These are phyloP conservation scores for Lasioglossum morio DNA, from an alignment of 2,888 invertebrate genomes.

Conservation along the genomic window DNA sequence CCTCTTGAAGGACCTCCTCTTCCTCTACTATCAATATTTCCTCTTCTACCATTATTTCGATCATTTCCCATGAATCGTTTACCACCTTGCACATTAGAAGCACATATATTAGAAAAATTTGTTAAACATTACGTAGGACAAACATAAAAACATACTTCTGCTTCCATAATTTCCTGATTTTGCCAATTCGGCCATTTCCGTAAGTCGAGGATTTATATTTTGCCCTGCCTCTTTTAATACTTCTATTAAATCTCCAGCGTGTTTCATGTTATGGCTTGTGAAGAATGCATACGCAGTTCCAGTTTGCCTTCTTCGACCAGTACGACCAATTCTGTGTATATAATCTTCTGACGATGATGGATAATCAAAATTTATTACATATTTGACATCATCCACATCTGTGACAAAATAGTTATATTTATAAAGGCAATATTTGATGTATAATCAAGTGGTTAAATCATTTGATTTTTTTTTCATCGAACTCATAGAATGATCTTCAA, in stretches of 20 bases:
- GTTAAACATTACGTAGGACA: neutral
- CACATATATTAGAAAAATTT: neutral
- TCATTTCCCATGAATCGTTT: constrained; percentile 73
- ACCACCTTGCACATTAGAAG: constrained; percentile 63
- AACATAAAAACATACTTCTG: constrained; percentile 72
- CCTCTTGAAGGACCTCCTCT: constrained; percentile 69
- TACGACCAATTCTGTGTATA: constrained; percentile 97
- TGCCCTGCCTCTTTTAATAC: constrained; percentile 95
- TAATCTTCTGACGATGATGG: constrained; percentile 98
- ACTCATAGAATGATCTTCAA: constrained; percentile 59
- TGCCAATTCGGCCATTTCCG: constrained; percentile 88
- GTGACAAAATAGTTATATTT: constrained; percentile 73
- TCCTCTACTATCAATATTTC: constrained; percentile 66
- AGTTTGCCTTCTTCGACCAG: constrained; percentile 93
- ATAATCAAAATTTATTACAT: constrained; percentile 98
- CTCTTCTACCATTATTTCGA: constrained; percentile 67
- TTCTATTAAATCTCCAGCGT: constrained; percentile 94
- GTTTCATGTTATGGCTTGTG: constrained; percentile 94
- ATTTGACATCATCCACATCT: constrained; percentile 98
- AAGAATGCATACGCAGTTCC: constrained; percentile 98
- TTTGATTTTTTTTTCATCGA: constrained; percentile 32
- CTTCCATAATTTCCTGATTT: constrained; percentile 78
- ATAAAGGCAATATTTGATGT: neutral
- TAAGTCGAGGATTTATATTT: constrained; percentile 94
- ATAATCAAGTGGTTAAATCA: constrained; percentile 29